Base-by-base conservation (phyloP, 2,113 vertebrate genomes). In the Nymphicus hollandicus region DNA sequence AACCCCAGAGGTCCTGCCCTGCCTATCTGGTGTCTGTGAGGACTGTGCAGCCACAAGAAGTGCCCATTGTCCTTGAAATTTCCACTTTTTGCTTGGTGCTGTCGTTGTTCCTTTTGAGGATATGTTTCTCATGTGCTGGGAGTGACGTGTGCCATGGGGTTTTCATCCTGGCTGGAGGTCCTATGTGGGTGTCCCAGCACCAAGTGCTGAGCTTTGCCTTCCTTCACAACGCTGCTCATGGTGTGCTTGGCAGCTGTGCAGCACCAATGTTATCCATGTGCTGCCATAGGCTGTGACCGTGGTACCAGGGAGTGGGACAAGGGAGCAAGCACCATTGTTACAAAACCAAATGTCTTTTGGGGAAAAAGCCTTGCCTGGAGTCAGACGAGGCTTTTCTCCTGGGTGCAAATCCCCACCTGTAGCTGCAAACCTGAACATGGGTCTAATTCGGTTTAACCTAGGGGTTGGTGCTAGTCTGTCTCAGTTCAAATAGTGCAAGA, bases 121-220 rank as follows among this genome's bases (percentile, higher is more conserved):
- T 2, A 4, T 8, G 66, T 6, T 65, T 58, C 43, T 65, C 4
- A 1, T 2, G 27, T 1, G 2, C 65, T 6, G 41, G 43, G 43
- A 37, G 43, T 0, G 3, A 13, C 1, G 2, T 10, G 9, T 49
- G 49, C 72, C 1, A 1, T 6, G 17, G 41, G 33, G 69, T 20
- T 53, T 23, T 35, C 53, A 10, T 11, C 47, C 23, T 58, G 56
- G 56, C 22, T 35, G 33, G 22, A 22, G 22, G 33, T 58, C 56
- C 56, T 13, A 23, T 58, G 33, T 8, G 13, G 33, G 55, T 58
- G 9, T n/a, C 55, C 33, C 56, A 58, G 56, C 22, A 58, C 56
- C 56, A 24, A 58, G 1, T 35, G 33, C 12, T 35, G 33, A 24
- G 22, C 33, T 58, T 35, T 16, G 22, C 33, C n/a, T 58, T 58